These are phyloP conservation scores for Apostichopus parvimensis DNA, from an alignment of 35 echinoderm and acorn worm genomes.

Conservation along the genomic window DNA sequence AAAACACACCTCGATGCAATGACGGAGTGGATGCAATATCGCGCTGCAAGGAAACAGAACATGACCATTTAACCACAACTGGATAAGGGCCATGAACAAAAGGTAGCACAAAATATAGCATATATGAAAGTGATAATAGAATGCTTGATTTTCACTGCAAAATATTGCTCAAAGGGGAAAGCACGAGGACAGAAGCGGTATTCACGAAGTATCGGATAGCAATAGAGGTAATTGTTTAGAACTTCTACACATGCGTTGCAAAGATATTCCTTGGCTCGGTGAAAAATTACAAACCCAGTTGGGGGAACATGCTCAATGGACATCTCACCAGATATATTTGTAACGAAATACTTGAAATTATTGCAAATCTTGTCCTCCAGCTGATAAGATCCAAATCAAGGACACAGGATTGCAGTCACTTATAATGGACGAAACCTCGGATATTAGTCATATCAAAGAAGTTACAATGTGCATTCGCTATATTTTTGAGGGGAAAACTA, in stretches of 20 bases:
- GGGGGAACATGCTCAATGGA: slow-evolving; percentile 17
- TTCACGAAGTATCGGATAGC: too few relatives aligned
- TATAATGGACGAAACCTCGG: slow-evolving; percentile 54
- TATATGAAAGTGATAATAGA: too few relatives aligned
- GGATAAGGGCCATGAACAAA: slow-evolving; percentile 26
- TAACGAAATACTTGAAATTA: background rate
- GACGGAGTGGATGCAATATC: slow-evolving; percentile 38
- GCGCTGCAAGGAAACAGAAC: slow-evolving; percentile 15
- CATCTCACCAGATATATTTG: slow-evolving; percentile 25
- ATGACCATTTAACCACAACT: slow-evolving; percentile 46
- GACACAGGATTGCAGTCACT: slow-evolving; percentile 8
- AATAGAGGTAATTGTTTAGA: too few relatives aligned
- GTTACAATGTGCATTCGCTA: background rate
- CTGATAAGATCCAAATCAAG: slow-evolving; percentile 22
- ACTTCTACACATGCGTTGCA: too few relatives aligned
- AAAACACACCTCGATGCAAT: slow-evolving; percentile 29
- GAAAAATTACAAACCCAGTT: too few relatives aligned
- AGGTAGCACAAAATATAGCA: background rate
- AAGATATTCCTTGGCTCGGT: too few relatives aligned
- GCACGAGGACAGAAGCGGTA: too few relatives aligned
- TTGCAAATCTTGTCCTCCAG: slow-evolving; percentile 13
- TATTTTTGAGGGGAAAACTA: too few relatives aligned
- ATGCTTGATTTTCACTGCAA: background rate
- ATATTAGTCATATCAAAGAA: slow-evolving; percentile 46
- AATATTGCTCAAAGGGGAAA: slow-evolving; percentile 1